These are phyloP conservation scores for Halisarca cf. caerulea DNA, from an alignment of 37 sponge, comb jelly and placozoan genomes.

Conservation along the genomic window DNA sequence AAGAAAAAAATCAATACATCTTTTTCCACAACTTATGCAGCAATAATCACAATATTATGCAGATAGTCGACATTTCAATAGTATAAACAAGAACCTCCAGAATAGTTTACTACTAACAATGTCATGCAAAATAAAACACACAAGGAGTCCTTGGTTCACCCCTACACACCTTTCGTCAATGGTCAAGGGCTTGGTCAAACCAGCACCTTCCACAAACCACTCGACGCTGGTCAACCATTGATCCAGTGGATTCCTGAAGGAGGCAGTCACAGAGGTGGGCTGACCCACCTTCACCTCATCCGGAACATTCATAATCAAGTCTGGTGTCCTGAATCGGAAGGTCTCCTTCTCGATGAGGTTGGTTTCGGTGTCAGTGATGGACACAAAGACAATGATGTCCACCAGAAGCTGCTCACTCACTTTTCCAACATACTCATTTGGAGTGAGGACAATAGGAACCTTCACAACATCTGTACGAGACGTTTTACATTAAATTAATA, in stretches of 20 bases:
- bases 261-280: constrained; percentile 8
- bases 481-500: too few species aligned
- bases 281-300: constrained; percentile 8
- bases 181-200: constrained; percentile 21
- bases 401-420: constrained; percentile 50
- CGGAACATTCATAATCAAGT: background rate
- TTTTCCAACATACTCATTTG: constrained; percentile 29
- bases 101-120: too few species aligned
- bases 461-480: background rate
- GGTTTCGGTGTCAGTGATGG: constrained; percentile 24
- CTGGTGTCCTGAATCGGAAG: constrained; percentile 29
- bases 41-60: too few species aligned
- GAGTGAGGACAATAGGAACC: background rate
- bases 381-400: constrained; percentile 26
- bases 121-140: too few species aligned
- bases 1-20: too few species aligned
- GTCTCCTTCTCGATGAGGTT: constrained; percentile 13
- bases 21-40: too few species aligned
- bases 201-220: constrained; percentile 54
- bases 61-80: too few species aligned
- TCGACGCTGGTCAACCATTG: constrained; percentile 38
- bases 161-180: background rate
- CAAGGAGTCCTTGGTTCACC: too few species aligned
- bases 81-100: too few species aligned
- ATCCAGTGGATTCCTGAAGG: constrained; percentile 51